These are phyloP conservation scores for Crossaster papposus DNA, from an alignment of 53 echinoderm and acorn worm genomes.

Conservation along the genomic window DNA sequence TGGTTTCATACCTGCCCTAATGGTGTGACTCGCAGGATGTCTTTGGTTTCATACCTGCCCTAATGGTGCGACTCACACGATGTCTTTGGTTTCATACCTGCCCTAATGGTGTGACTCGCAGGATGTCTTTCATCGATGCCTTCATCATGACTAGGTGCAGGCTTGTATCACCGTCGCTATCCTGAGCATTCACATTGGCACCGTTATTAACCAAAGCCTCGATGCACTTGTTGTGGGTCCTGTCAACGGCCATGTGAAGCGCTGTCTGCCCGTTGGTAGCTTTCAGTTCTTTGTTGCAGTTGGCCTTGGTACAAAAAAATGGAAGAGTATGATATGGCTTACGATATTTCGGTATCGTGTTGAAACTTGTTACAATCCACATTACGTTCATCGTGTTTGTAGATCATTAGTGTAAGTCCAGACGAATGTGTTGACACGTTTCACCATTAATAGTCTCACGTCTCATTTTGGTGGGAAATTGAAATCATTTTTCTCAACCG, in stretches of 20 bases:
- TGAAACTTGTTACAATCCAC: too few species aligned
- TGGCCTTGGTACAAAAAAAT: background rate
- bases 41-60: too few species aligned
- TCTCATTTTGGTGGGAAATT: background rate
- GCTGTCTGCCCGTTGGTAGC: slow-evolving; percentile 49
- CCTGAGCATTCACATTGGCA: slow-evolving; percentile 65
- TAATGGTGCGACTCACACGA: too few species aligned
- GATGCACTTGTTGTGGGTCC: slow-evolving; percentile 38
- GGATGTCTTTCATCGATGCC: slow-evolving; percentile 13
- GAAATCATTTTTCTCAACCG: background rate
- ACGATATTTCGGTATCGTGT: background rate
- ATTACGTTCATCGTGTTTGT: background rate
- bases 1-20: too few species aligned
- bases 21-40: too few species aligned
- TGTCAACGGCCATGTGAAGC: slow-evolving; percentile 49
- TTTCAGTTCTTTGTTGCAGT: slow-evolving; percentile 47
- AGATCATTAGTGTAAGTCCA: too few species aligned
- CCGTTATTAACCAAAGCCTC: slow-evolving; percentile 64
- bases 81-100: too few species aligned
- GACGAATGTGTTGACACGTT: background rate
- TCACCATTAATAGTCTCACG: background rate
- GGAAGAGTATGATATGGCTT: background rate
- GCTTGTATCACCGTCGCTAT: slow-evolving; percentile 61
- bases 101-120: background rate
- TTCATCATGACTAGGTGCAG: slow-evolving; percentile 47